Evolutionary conservation across 2,797 vertebrate species (phyloP).

Genomic region (Fringilla coelebs): DNA sequence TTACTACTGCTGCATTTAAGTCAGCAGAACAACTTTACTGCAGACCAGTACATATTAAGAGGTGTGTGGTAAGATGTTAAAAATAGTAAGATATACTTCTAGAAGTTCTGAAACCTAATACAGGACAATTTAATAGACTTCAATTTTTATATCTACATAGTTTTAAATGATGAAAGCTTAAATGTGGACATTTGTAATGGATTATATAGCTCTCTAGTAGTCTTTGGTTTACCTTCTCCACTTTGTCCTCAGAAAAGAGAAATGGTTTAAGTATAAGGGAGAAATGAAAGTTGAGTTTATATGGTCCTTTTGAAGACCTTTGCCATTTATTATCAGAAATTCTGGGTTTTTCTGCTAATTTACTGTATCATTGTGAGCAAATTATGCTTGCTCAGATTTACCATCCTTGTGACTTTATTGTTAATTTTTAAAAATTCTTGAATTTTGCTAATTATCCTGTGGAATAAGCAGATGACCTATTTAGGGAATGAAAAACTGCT

Average conservation of each 20-base stretch:
- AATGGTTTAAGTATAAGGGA: neutral
- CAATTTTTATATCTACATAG: neutral
- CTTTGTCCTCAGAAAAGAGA: neutral
- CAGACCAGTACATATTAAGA: rapidly evolving
- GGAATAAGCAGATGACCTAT: neutral
- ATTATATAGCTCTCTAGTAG: neutral
- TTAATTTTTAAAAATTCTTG: neutral
- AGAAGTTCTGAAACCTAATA: neutral
- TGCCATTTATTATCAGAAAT: neutral
- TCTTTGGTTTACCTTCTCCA: neutral
- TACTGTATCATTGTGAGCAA: neutral
- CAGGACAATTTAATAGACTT: neutral
- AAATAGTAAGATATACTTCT: neutral
- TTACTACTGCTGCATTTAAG: neutral
- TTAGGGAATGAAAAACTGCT: neutral
- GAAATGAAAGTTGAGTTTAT: neutral
- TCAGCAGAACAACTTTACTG: neutral
- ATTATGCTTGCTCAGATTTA: neutral
- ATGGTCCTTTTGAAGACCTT: neutral
- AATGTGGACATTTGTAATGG: neutral
- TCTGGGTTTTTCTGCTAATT: neutral
- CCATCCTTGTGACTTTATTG: neutral
- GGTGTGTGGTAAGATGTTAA: neutral
- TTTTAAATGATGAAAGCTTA: neutral
- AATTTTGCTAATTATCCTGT: neutral